Conservation (phyloP, 2,888 invertebrate species). For the Monopis laevigella region DNA sequence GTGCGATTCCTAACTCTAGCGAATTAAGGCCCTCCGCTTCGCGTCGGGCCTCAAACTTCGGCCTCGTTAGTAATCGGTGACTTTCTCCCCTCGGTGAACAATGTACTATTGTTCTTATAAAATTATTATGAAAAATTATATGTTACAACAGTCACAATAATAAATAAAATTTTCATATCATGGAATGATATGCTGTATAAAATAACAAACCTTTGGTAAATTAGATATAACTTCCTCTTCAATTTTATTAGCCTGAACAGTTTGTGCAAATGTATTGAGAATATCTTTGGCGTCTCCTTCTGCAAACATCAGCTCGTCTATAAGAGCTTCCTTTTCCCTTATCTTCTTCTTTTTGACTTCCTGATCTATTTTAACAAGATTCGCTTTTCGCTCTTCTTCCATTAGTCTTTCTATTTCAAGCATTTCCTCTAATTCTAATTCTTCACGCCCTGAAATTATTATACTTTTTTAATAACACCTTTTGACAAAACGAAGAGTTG, state of each 20-base stretch:
- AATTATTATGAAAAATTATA: too few relatives aligned
- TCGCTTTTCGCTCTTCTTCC: slow-evolving; percentile 77
- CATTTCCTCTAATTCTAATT: slow-evolving; percentile 86
- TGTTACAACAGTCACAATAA: too few relatives aligned
- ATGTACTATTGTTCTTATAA: too few relatives aligned
- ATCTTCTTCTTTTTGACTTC: slow-evolving; percentile 84
- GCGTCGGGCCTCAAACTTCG: too few relatives aligned
- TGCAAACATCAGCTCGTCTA: slow-evolving; percentile 95
- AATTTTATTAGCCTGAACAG: slow-evolving; percentile 72
- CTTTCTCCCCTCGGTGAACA: too few relatives aligned
- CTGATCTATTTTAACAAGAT: slow-evolving; percentile 72
- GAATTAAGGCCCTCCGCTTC: too few relatives aligned
- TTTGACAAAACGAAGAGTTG: too few relatives aligned
- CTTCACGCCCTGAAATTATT: slow-evolving; percentile 73
- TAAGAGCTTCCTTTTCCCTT: slow-evolving; percentile 88
- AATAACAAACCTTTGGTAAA: slow-evolving; percentile 40
- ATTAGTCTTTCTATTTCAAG: slow-evolving; percentile 83
- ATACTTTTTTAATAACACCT: too few relatives aligned
- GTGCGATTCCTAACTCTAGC: too few relatives aligned
- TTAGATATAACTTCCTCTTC: slow-evolving; percentile 59
- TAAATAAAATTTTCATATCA: too few relatives aligned
- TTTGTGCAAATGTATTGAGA: slow-evolving; percentile 80
- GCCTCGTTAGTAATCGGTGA: too few relatives aligned
- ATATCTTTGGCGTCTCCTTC: slow-evolving; percentile 90
- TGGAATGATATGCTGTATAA: too few relatives aligned